These are phyloP conservation scores for Rhombomys opimus DNA, from an alignment of 2,113 vertebrate species.

Conservation along the genomic window DNA sequence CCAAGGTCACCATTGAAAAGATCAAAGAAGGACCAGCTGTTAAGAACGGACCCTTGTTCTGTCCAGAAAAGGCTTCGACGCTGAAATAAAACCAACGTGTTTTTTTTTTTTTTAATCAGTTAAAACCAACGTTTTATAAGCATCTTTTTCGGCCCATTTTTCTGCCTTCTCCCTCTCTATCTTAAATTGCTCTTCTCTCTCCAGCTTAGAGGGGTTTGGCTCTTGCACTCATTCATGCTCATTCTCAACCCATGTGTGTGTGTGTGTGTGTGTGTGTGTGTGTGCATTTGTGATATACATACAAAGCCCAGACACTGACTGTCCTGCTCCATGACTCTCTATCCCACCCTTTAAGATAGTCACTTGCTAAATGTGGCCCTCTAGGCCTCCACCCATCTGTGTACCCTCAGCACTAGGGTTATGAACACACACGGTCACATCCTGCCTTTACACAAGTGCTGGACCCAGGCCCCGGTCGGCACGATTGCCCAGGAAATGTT, in stretches of 20 bases:
- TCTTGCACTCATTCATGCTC: neutral
- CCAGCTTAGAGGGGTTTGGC: neutral
- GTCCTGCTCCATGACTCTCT: neutral
- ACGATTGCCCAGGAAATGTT: no score
- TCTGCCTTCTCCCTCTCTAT: neutral
- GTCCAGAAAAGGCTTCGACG: constrained; percentile 68
- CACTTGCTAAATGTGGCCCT: neutral
- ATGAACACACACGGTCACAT: no score
- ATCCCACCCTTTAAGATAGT: neutral
- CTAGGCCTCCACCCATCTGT: neutral
- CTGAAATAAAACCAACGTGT: constrained; percentile 66
- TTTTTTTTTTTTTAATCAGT: no score
- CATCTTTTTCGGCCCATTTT: neutral
- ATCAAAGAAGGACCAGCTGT: neutral
- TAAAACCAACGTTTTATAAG: no score
- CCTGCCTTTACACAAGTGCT: neutral
- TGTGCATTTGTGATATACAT: neutral
- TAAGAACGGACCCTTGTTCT: neutral
- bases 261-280: neutral
- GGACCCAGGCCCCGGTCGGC: neutral
- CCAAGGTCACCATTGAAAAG: constrained; percentile 44
- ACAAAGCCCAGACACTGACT: neutral
- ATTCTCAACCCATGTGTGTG: neutral
- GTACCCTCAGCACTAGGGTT: neutral
- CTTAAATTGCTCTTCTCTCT: constrained; percentile 20